phyloP scores from a whole-genome alignment of 2,888 invertebrate species.

The Plusia festucae region DNA sequence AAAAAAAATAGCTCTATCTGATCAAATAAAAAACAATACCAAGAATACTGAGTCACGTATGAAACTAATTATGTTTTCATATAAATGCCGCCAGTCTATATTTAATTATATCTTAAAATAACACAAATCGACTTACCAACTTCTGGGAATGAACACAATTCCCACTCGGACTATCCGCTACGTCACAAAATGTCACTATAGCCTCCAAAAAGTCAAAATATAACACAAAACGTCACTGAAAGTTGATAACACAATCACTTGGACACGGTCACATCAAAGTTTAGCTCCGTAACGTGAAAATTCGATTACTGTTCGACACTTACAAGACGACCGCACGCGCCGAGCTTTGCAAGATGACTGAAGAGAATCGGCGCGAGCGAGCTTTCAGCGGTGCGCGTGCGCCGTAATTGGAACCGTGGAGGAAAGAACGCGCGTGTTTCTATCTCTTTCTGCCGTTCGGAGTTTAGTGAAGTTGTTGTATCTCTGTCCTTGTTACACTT shows the following conservation, averaged over 20 bases:
- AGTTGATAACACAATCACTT: slow-evolving; percentile 72
- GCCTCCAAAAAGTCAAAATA: slow-evolving; percentile 45
- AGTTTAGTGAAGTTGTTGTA: slow-evolving; percentile 40
- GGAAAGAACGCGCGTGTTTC: slow-evolving; percentile 39
- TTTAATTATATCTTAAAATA: slow-evolving; percentile 88
- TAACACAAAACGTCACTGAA: slow-evolving; percentile 62
- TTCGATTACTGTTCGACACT: slow-evolving; percentile 60
- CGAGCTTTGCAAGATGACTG: slow-evolving; percentile 81
- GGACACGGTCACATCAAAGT: slow-evolving; percentile 67
- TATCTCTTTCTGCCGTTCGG: slow-evolving; percentile 66
- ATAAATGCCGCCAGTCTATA: slow-evolving; percentile 81
- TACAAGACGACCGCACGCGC: slow-evolving; percentile 65
- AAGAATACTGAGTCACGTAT: slow-evolving; percentile 77
- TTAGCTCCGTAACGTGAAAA: slow-evolving; percentile 60
- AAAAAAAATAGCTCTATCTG: slow-evolving; percentile 45
- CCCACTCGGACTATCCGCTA: slow-evolving; percentile 69
- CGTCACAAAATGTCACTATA: slow-evolving; percentile 52
- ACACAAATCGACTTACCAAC: slow-evolving; percentile 83
- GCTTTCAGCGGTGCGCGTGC: slow-evolving; percentile 86
- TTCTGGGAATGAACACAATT: slow-evolving; percentile 75
- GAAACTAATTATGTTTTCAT: slow-evolving; percentile 85
- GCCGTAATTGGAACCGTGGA: slow-evolving; percentile 61
- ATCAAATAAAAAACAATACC: slow-evolving; percentile 69
- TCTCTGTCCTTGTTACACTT: slow-evolving; percentile 61
- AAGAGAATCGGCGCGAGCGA: slow-evolving; percentile 67